These are phyloP conservation scores for Equus quagga DNA, from an alignment of 2,113 vertebrate species.

Conservation along the genomic window DNA sequence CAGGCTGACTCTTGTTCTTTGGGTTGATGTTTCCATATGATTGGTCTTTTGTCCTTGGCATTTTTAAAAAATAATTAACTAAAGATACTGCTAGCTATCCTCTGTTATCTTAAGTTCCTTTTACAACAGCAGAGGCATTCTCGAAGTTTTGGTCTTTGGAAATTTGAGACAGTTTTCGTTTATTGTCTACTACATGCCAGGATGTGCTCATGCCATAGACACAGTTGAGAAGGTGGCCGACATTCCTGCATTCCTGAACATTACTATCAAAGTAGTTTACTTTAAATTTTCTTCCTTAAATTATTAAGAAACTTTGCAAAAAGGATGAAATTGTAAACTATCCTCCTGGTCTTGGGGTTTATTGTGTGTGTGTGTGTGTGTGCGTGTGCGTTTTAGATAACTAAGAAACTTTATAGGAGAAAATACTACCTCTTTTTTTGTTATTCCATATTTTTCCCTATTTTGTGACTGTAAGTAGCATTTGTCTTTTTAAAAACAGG, in stretches of 20 bases:
- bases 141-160: constrained; percentile 13
- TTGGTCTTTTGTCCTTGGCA: neutral
- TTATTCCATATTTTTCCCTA: neutral
- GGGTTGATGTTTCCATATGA: neutral
- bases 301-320: constrained; percentile 15
- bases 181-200: neutral
- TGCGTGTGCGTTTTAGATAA: neutral
- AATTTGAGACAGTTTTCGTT: neutral
- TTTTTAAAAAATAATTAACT: constrained; percentile 71
- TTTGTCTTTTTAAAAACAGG: neutral
- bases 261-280: neutral
- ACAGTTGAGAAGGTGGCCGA: neutral
- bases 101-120: constrained; percentile 46
- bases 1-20: constrained; percentile 58
- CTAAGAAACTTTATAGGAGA: constrained; percentile 3
- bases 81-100: constrained; percentile 42
- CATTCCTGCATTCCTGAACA: neutral
- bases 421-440: neutral
- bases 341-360: neutral
- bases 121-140: constrained; percentile 68
- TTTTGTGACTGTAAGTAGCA: neutral
- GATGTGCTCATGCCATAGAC: neutral
- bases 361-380: neutral
- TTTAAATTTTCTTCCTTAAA: constrained; percentile 19
- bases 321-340: neutral